Percentiles rank a stretch among this genome's conserved stretches.
Conservation (phyloP, 2,797 vertebrate genomes). For the Argyrosomus regius region DNA sequence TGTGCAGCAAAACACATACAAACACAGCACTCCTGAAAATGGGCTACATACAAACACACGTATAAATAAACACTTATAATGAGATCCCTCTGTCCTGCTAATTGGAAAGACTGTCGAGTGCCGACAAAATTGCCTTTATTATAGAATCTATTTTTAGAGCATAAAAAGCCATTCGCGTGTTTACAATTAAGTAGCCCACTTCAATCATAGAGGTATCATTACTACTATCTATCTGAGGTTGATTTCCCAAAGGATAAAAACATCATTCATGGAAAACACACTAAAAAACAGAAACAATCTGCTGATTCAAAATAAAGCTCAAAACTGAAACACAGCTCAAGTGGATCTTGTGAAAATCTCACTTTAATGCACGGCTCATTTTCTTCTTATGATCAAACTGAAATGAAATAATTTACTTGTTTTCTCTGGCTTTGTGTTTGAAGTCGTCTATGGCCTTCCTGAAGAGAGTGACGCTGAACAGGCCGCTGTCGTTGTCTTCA, state of each 20-base stretch:
- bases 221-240: not conserved
- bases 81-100: conserved; percentile 28
- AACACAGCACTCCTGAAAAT: conserved; percentile 28
- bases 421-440: conserved; percentile 97
- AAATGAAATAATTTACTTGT: conserved; percentile 87
- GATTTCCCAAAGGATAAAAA: conserved; percentile 12
- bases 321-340: conserved; percentile 2
- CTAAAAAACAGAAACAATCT: not conserved
- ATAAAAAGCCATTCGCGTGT: conserved; percentile 10
- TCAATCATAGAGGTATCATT: conserved; percentile 5
- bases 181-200: conserved; percentile 18
- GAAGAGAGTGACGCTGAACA: conserved; percentile 97
- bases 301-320: not conserved
- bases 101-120: conserved; percentile 48
- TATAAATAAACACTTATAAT: conserved; percentile 14
- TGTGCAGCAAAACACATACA: not conserved
- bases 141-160: conserved; percentile 33
- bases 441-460: conserved; percentile 98
- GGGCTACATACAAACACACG: not conserved
- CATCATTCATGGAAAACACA: conserved; percentile 5
- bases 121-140: conserved; percentile 9
- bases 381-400: not conserved
- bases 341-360: not conserved
- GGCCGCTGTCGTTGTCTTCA: conserved; percentile 96
- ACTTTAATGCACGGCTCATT: not conserved